A percentile compares a stretch with the other conserved stretches of the same genome.
Conservation (phyloP, 2,888 invertebrate genomes). For the Mythimna impura region DNA sequence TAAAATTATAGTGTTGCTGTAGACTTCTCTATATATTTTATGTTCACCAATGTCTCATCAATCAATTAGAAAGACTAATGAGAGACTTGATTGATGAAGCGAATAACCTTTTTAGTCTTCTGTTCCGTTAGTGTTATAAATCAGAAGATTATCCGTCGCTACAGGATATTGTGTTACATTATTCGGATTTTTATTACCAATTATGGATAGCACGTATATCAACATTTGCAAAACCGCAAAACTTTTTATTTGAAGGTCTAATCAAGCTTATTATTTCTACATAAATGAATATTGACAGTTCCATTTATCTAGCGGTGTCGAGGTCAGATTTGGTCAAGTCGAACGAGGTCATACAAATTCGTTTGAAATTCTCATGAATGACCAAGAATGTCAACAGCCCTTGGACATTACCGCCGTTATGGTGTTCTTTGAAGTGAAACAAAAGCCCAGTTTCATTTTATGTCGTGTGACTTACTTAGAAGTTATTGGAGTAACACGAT, state of each 20-base stretch:
- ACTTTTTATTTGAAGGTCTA: slow-evolving; percentile 10
- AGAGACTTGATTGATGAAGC: slow-evolving; percentile 15
- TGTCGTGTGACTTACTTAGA: slow-evolving; percentile 35
- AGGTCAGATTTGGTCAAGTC: slow-evolving; percentile 72
- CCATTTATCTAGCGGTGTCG: slow-evolving; percentile 60
- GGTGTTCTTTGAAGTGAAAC: slow-evolving; percentile 36
- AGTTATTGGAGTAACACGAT: slow-evolving; percentile 35
- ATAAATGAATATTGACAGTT: slow-evolving; percentile 65
- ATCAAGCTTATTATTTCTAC: slow-evolving; percentile 14
- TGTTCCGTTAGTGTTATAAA: neutral
- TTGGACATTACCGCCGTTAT: slow-evolving; percentile 37
- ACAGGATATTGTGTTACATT: slow-evolving; percentile 1
- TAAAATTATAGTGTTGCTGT: neutral
- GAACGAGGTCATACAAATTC: slow-evolving; percentile 69
- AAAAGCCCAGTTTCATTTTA: slow-evolving; percentile 34
- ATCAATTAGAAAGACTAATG: slow-evolving; percentile 15
- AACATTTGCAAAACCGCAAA: slow-evolving; percentile 17
- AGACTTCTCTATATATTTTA: neutral
- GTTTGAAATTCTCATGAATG: slow-evolving; percentile 62
- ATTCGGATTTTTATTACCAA: slow-evolving; percentile 1
- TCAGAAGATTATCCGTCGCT: neutral
- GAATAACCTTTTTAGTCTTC: slow-evolving; percentile 9
- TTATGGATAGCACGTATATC: neutral
- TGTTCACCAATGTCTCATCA: neutral
- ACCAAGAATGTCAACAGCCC: slow-evolving; percentile 59